A percentile compares a stretch with the other conserved stretches of the same genome.
Conservation (phyloP, 2,888 invertebrate species). For the Drosophila leonis region DNA sequence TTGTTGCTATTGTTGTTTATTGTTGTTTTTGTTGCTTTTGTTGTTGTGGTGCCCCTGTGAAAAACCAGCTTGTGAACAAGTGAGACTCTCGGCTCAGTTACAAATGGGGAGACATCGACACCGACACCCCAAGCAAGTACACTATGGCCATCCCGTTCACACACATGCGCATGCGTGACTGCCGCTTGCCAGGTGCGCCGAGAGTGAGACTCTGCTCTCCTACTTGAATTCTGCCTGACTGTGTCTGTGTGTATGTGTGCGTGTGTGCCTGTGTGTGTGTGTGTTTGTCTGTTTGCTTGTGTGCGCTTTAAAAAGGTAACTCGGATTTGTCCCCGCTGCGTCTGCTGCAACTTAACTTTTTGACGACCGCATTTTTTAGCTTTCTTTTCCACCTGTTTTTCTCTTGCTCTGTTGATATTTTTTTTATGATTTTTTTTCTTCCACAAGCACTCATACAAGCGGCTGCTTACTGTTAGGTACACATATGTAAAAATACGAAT, state of each 20-base stretch:
- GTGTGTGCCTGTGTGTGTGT: constrained; percentile 5
- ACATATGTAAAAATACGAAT: constrained; percentile 24
- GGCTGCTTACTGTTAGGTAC: constrained; percentile 37
- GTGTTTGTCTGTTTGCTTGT: constrained; percentile 27
- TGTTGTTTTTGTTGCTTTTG: constrained; percentile 29
- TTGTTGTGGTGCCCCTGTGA: constrained; percentile 44
- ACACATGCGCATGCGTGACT: constrained; percentile 71
- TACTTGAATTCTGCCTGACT: constrained; percentile 18
- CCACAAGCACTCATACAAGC: constrained; percentile 38
- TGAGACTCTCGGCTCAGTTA: constrained; percentile 62
- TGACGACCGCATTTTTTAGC: constrained; percentile 81
- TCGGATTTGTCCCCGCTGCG: constrained; percentile 76
- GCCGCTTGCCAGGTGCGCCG: constrained; percentile 41
- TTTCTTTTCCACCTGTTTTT: constrained; percentile 82
- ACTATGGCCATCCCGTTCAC: constrained; percentile 60
- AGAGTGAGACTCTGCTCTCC: constrained; percentile 40
- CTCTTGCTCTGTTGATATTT: constrained; percentile 75
- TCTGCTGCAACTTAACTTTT: constrained; percentile 78
- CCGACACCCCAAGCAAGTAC: constrained; percentile 65
- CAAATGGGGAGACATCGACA: constrained; percentile 68
- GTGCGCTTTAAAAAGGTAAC: constrained; percentile 72
- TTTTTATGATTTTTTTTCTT: constrained; percentile 64
- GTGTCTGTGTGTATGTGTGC: constrained; percentile 3
- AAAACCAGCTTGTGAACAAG: constrained; percentile 68
- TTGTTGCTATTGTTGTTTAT: constrained; percentile 14